Base-by-base conservation (phyloP, 2,113 vertebrate species). In the Regulus satrapa region DNA sequence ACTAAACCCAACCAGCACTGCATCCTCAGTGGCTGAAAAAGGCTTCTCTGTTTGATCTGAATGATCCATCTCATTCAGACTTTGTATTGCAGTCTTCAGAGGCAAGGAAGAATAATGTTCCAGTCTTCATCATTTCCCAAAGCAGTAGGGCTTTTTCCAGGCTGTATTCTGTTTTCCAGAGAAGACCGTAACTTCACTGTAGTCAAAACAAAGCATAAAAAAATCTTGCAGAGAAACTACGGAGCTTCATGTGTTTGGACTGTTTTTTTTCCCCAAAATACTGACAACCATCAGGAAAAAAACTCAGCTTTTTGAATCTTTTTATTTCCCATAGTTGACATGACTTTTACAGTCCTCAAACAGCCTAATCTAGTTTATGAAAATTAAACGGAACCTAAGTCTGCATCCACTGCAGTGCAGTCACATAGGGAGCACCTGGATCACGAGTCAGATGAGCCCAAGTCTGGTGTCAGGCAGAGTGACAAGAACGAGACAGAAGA, bases 291-390 rank as follows among this genome's bases (percentile, higher is more conserved):
- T 43, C 1, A 29, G 40, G 61, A 82, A 87, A 94, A 91, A 91
- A 63, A 3, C 1, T 20, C 82, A 90, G 54, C 29, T 93, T 96
- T 94, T 84, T 21, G 6, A 78, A 85, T 61, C 10, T 28, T 74
- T 92, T 93, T 94, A 96, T 93, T 94, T 94, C 51, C 63, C 54
- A 36, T 79, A 86, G 12, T 85, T 76, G 80, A 86, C 34, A 92
- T 28, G 51, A 92, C 40, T 69, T 71, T 72, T 6, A 71, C 61
- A 90, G 69, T 77, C 72, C 45, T 84, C 48, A 71, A 62, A 29
- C 68, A 88, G 59, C 17, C 79, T 80, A 43, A 79, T 18, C 63
- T 55, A 52, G 36, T 11, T 80, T 12, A 85, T 0, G 68, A 48
- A 59, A 73, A 51, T n/a, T 14, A 66, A 67, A 61, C 40, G 88